These are phyloP conservation scores for Catocala sponsa DNA, from an alignment of 2,888 invertebrate genomes.

Conservation along the genomic window DNA sequence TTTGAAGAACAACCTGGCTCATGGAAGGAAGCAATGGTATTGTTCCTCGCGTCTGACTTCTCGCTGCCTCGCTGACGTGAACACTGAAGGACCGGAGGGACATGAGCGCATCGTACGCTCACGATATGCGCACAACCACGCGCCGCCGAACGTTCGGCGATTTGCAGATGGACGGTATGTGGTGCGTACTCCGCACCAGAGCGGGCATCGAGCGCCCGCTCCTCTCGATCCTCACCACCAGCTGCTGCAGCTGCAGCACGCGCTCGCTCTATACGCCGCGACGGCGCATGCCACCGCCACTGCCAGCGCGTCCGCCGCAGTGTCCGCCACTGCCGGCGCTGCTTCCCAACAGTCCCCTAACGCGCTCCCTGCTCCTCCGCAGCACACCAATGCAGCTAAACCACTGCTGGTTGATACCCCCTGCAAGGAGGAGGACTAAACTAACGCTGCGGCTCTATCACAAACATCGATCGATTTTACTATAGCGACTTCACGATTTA, in stretches of 20 bases:
- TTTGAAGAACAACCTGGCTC: slow-evolving; percentile 84
- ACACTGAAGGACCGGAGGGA: slow-evolving; percentile 85
- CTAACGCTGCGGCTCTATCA: slow-evolving; percentile 25
- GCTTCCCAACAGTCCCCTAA: slow-evolving; percentile 70
- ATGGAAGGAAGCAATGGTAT: slow-evolving; percentile 85
- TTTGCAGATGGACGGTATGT: slow-evolving; percentile 85
- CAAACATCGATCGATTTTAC: slow-evolving; percentile 49
- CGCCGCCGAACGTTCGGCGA: slow-evolving; percentile 83
- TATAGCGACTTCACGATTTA: slow-evolving; percentile 55
- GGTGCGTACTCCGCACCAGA: slow-evolving; percentile 84
- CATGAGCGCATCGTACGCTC: slow-evolving; percentile 85
- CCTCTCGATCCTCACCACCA: slow-evolving; percentile 83
- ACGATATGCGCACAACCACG: slow-evolving; percentile 84
- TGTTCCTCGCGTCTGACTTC: slow-evolving; percentile 84
- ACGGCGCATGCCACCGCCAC: slow-evolving; percentile 81
- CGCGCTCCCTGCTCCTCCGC: slow-evolving; percentile 64
- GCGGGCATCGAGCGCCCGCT: slow-evolving; percentile 83
- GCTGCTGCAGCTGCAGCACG: slow-evolving; percentile 83
- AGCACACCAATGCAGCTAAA: slow-evolving; percentile 72
- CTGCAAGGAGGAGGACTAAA: slow-evolving; percentile 81
- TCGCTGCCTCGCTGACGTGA: slow-evolving; percentile 83
- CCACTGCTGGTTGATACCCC: slow-evolving; percentile 82
- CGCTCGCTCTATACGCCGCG: slow-evolving; percentile 81
- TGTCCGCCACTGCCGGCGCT: slow-evolving; percentile 58
- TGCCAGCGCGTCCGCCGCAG: slow-evolving; percentile 70